A percentile compares a stretch with the other conserved stretches of the same genome.
Conservation (phyloP, 2,888 invertebrate genomes). For the Conchocele bisecta region DNA sequence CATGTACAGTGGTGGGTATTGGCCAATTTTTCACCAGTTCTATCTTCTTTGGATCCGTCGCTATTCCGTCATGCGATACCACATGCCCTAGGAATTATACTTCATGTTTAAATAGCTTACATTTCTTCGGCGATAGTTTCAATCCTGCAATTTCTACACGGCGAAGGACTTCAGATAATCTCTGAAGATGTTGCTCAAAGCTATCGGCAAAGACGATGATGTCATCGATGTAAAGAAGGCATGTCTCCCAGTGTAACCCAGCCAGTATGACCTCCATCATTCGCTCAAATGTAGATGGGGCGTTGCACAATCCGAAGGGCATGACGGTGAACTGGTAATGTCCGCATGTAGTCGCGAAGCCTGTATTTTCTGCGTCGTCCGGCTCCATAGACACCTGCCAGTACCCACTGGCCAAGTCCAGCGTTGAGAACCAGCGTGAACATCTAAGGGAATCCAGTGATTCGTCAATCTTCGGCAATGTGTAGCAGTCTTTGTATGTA, state of each 20-base stretch:
- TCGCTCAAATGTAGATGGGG: conserved; percentile 5
- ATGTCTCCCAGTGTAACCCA: conserved; percentile 10
- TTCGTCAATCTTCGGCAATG: conserved; percentile 30
- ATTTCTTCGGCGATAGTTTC: background rate
- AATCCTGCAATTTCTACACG: background rate
- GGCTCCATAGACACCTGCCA: background rate
- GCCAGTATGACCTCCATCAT: conserved; percentile 8
- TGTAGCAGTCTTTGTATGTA: conserved; percentile 27
- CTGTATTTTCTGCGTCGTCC: background rate
- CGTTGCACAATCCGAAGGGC: conserved; percentile 6
- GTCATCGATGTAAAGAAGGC: conserved; percentile 40
- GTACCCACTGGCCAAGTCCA: conserved; percentile 27
- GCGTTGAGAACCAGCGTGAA: conserved; percentile 18
- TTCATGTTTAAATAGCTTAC: background rate
- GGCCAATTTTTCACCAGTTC: background rate
- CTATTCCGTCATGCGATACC: background rate
- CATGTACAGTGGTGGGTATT: background rate
- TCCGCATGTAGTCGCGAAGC: conserved; percentile 2
- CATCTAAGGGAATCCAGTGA: conserved; percentile 21
- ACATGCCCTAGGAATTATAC: conserved; percentile 1
- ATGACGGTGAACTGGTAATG: conserved; percentile 21
- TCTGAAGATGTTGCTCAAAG: background rate
- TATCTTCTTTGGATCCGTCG: background rate
- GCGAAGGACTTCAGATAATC: background rate
- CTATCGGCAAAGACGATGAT: conserved; percentile 6